phyloP scores from a whole-genome alignment of 2,113 vertebrate species.

The Melanocharis versteri region DNA sequence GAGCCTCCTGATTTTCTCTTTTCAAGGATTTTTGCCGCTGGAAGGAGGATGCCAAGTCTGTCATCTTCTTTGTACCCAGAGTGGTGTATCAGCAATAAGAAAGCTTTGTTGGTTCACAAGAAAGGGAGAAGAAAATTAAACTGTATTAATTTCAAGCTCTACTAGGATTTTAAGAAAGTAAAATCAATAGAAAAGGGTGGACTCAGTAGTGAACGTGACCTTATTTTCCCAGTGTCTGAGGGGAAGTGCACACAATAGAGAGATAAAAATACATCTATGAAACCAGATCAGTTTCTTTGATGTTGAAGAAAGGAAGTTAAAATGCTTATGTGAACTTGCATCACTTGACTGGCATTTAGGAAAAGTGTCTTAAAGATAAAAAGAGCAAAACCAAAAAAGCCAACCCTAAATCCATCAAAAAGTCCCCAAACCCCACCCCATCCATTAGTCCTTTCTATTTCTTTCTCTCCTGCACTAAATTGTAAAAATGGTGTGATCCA shows the following conservation, averaged over 20 bases:
- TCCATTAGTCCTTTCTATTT: background rate
- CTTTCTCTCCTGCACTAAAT: background rate
- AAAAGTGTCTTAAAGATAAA: background rate
- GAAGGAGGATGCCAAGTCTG: background rate
- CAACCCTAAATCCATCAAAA: background rate
- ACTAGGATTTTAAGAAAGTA: constrained; percentile 49
- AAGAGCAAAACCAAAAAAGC: background rate
- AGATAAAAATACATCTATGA: constrained; percentile 36
- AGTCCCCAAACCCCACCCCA: background rate
- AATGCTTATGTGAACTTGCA: background rate
- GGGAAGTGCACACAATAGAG: constrained; percentile 3
- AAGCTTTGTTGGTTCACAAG: background rate
- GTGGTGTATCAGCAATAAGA: background rate
- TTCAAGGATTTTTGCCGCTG: background rate
- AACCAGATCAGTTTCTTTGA: constrained; percentile 10
- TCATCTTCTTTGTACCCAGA: background rate
- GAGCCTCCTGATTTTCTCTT: background rate
- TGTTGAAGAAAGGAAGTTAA: constrained; percentile 25
- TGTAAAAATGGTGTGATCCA: background rate
- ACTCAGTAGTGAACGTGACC: constrained; percentile 34
- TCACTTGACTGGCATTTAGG: constrained; percentile 7
- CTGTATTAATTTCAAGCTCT: constrained; percentile 61
- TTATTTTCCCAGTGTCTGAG: constrained; percentile 33
- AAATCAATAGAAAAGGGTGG: constrained; percentile 60
- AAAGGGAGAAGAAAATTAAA: constrained; percentile 13